Conservation (phyloP, 2,113 vertebrate genomes). For the Uropsilus gracilis region DNA sequence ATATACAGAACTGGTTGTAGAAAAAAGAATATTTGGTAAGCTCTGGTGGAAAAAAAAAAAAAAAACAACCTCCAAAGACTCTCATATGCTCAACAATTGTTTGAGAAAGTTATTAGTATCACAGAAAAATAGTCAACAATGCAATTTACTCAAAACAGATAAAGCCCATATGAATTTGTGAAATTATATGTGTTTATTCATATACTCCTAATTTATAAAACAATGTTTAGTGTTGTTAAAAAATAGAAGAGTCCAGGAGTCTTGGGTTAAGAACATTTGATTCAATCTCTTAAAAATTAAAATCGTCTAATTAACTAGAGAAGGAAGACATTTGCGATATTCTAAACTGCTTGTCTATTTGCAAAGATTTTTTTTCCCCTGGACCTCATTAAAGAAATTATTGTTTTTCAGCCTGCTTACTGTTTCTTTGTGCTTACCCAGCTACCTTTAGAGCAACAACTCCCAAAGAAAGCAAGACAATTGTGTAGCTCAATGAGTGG, state of each 20-base stretch:
- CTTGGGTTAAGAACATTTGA: background rate
- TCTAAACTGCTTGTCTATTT: background rate
- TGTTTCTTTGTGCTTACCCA: slow-evolving; percentile 49
- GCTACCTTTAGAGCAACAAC: slow-evolving; percentile 19
- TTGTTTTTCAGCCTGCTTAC: background rate
- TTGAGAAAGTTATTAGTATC: background rate
- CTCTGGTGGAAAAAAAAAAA: background rate
- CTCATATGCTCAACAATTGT: background rate
- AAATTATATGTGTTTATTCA: background rate
- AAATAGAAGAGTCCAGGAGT: background rate
- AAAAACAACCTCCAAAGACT: background rate
- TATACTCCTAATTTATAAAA: background rate
- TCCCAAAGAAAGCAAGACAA: slow-evolving; percentile 41
- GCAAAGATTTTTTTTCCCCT: background rate
- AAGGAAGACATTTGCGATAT: background rate
- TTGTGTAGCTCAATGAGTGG: background rate
- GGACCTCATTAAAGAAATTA: slow-evolving; percentile 55
- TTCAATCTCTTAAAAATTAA: slow-evolving; percentile 13
- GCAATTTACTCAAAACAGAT: background rate
- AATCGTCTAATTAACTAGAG: background rate
- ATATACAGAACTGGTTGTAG: background rate
- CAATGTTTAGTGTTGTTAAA: background rate
- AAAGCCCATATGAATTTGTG: background rate
- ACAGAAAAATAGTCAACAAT: background rate
- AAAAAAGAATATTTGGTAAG: background rate